Percentiles rank a stretch among this genome's conserved stretches.
These are phyloP conservation scores for Callospermophilus lateralis DNA, from an alignment of 2,113 vertebrate species.

Conservation along the genomic window DNA sequence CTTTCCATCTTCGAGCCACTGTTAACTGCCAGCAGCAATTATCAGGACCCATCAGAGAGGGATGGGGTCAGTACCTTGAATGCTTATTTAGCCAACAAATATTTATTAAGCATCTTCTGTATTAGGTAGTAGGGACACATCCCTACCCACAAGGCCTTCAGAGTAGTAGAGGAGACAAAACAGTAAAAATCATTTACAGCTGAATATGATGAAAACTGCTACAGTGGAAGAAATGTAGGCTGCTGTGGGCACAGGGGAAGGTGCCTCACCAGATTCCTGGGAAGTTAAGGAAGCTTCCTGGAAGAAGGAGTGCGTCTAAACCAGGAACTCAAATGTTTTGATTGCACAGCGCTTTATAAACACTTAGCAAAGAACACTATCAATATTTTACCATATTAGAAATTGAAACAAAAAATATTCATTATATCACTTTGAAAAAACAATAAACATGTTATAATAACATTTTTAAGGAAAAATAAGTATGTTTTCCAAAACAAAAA, in stretches of 20 bases:
- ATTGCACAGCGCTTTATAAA: background rate
- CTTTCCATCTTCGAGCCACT: background rate
- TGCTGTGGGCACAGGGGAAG: background rate
- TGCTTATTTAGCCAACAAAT: background rate
- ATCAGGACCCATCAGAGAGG: background rate
- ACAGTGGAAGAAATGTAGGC: rapidly evolving
- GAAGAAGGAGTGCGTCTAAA: background rate
- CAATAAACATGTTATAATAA: background rate
- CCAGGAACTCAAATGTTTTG: background rate
- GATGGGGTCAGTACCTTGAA: background rate
- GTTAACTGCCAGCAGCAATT: background rate
- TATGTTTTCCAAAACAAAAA: background rate
- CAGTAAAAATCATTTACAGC: rapidly evolving
- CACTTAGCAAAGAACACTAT: background rate
- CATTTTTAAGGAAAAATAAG: background rate
- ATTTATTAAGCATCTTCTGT: background rate
- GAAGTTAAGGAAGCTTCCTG: background rate
- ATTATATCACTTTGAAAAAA: background rate
- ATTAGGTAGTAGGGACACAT: background rate
- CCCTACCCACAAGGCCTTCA: background rate
- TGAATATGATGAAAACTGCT: background rate
- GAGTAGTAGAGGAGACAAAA: background rate
- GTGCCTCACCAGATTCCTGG: background rate
- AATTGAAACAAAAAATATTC: conserved; percentile 31
- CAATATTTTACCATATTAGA: background rate